Evolutionary conservation across 2,113 vertebrate species (phyloP).

Genomic region (Platysternon megacephalum): DNA sequence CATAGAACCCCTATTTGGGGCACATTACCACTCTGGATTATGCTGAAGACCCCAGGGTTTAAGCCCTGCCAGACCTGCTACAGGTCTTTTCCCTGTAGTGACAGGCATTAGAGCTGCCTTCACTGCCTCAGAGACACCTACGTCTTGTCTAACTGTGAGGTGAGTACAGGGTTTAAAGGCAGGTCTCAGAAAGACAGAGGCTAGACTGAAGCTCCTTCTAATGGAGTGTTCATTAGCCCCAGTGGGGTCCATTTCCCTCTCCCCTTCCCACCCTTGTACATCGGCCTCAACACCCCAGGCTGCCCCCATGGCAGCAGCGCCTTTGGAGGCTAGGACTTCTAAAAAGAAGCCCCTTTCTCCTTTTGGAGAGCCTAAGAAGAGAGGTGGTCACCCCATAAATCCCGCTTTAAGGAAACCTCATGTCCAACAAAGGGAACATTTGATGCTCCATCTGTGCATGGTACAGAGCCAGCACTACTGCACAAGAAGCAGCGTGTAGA

Average conservation of each 20-base stretch:
- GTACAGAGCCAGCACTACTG: background rate
- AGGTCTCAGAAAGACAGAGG: background rate
- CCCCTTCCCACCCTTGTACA: background rate
- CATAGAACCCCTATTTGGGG: background rate
- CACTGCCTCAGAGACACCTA: background rate
- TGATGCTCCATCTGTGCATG: background rate
- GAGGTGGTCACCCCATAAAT: background rate
- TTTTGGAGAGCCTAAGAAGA: background rate
- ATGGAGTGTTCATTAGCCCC: background rate
- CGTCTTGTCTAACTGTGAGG: background rate
- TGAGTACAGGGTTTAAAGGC: background rate
- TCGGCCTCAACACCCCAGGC: background rate
- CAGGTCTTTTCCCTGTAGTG: background rate
- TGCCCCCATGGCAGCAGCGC: background rate
- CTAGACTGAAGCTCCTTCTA: background rate
- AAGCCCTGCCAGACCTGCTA: background rate
- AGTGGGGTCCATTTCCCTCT: background rate
- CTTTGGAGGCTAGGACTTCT: background rate
- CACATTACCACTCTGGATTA: background rate
- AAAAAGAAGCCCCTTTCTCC: background rate
- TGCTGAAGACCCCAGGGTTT: background rate
- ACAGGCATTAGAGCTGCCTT: background rate
- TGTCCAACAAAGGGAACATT: background rate
- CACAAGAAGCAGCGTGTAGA: background rate
- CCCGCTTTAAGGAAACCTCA: background rate